Base-by-base conservation (phyloP, 2,797 vertebrate genomes). In the Halcyon badia region DNA sequence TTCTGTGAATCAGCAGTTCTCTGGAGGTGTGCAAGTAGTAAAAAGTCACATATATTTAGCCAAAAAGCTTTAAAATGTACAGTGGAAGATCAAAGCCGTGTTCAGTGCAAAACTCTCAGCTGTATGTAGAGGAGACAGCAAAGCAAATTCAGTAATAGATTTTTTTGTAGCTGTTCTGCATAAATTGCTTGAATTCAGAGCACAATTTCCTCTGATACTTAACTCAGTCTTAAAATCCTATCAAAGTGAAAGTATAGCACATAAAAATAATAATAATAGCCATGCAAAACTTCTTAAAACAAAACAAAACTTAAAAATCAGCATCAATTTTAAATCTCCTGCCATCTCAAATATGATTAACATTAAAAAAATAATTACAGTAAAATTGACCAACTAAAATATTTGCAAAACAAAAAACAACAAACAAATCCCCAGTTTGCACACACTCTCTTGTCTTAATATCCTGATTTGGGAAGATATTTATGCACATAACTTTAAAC, bases 401-500 rank as follows among this genome's bases (percentile, higher is more conserved):
- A 96, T 91, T 87, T 95, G 57, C 84, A 81, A 94, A 92, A 72
- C 71, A 90, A 94, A 90, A 71, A 3, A 1, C 11, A 86, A 69
- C n/a, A 83, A 88, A 88, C n/a, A 83, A 83, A 78, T 24, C 2
- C 2, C 21, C 54, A 52, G 44, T 21, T 64, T 64, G 30, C 64
- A 64, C 70, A 83, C 0, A 10, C 25, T 85, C 35, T 31, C 56
- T 51, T 35, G 56, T 44, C 79, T 87, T 68, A 91, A 83, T 62
- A 83, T 30, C 10, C 76, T 81, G 20, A 94, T 84, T 94, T 62
- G 81, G 44, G 25, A 89, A 86, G 64, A 52, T 75, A 92, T 61
- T 83, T 70, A 94, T 81, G 87, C 57, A 88, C 79, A 83, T 88
- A 91, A 84, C 57, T 91, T 96, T 54, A 90, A 93, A 89, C 44